Percentiles rank a stretch among this genome's conserved stretches.
phyloP scores from a whole-genome alignment of 2,113 vertebrate species.

The Cyphomyrus plagiostoma region DNA sequence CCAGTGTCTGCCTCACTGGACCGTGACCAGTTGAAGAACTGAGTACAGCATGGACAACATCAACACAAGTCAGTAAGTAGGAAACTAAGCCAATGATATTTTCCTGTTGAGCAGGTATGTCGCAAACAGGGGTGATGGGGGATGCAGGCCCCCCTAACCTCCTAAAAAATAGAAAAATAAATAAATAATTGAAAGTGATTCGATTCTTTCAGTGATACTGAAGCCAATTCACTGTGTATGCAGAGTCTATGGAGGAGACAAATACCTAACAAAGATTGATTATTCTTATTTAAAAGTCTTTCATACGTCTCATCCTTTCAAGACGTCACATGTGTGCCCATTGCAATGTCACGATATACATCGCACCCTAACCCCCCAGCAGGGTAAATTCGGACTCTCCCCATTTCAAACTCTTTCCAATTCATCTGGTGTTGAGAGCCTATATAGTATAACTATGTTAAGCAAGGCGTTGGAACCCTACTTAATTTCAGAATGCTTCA shows the following conservation, averaged over 20 bases:
- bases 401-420: neutral
- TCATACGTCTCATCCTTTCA: neutral
- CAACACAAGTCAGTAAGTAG: neutral
- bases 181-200: neutral
- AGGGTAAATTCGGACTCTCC: neutral
- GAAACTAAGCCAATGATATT: neutral
- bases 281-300: neutral
- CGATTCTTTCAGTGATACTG: neutral
- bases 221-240: neutral
- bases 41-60: neutral
- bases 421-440: neutral
- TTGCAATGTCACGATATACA: neutral
- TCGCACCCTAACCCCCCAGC: neutral
- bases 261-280: neutral
- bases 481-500: slow-evolving; percentile 42
- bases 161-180: neutral
- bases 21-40: neutral
- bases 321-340: neutral
- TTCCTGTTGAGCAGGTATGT: neutral
- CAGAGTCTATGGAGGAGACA: neutral
- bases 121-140: neutral
- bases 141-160: neutral
- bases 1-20: neutral
- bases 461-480: slow-evolving; percentile 30
- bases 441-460: neutral